Evolutionary conservation across 2,797 vertebrate genomes (phyloP).

Genomic region (Eospalax fontanierii): DNA sequence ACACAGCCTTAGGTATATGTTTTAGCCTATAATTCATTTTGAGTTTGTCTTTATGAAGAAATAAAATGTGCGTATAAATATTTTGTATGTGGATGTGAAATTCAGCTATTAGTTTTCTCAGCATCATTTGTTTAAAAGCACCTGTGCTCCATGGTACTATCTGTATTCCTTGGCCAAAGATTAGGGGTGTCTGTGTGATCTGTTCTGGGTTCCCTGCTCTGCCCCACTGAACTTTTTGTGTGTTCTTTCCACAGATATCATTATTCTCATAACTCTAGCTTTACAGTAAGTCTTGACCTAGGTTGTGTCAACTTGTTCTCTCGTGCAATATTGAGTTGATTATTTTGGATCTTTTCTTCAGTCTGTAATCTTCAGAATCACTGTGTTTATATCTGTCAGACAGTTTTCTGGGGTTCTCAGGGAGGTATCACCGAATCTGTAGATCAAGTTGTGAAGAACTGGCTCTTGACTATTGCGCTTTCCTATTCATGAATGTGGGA

Average conservation of each 20-base stretch:
- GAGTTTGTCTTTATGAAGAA: neutral
- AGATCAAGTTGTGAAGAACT: neutral
- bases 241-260: rapidly evolving
- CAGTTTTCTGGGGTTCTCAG: neutral
- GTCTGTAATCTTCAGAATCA: neutral
- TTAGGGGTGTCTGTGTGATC: neutral
- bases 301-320: neutral
- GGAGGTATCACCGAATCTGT: neutral
- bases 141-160: neutral
- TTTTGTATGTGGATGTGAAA: neutral
- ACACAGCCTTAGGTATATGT: neutral
- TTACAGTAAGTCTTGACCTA: neutral
- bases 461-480: neutral
- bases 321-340: neutral
- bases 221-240: too few relatives aligned
- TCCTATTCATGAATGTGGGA: neutral
- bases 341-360: neutral
- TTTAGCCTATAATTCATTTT: neutral
- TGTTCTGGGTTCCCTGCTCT: neutral
- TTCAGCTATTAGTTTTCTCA: neutral
- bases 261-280: neutral
- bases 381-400: neutral
- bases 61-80: neutral
- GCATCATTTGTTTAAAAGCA: neutral
- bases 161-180: neutral